Evolutionary conservation across 2,113 vertebrate species (phyloP), one percentile per base, ranked within the genome.

Genomic region (Tricholaema leucomelas): DNA sequence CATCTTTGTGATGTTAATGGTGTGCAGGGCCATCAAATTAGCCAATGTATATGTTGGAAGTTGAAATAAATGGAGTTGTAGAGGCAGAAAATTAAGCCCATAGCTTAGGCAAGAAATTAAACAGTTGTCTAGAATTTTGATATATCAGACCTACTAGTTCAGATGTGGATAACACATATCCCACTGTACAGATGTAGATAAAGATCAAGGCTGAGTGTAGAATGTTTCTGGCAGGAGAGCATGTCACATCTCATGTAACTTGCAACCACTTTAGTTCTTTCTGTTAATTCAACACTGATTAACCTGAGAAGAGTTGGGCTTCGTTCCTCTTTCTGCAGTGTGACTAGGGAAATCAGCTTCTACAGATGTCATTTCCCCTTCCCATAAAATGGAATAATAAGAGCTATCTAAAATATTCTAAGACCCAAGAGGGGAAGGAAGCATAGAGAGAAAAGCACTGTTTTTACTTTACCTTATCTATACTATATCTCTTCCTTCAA

Each of bases 401-500:
- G 23, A 80, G 24, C 20, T 40, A 48, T 42, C n/a, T 44, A 77
- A 85, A 89, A 38, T 20, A 61, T 70, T 88, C 38, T 63, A 73
- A 88, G 78, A 85, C 15, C 10, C 64, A 91, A 64, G 20, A 75
- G 12, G 8, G 14, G 63, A 90, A 86, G 35, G 16, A 90, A 90
- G 24, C 65, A 72, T 24, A 85, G 72, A 85, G 73, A 85, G 65
- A 1, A 87, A 87, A 94, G 11, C 31, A 48, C 59, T 40, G 8
- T 82, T 85, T 83, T 77, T 92, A 65, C 33, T 77, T 77, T 38
- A 65, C 15, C 48, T 87, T 87, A 91, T 50, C 83, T 90, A 66
- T 12, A 50, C 25, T n/a, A 4, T 36, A 79, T 65, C 82, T 93
- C 81, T 93, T 95, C 79, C 77, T 92, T 81, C 77, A 95, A 93